Conservation (phyloP, 2,113 vertebrate species). For the Nanger granti region DNA sequence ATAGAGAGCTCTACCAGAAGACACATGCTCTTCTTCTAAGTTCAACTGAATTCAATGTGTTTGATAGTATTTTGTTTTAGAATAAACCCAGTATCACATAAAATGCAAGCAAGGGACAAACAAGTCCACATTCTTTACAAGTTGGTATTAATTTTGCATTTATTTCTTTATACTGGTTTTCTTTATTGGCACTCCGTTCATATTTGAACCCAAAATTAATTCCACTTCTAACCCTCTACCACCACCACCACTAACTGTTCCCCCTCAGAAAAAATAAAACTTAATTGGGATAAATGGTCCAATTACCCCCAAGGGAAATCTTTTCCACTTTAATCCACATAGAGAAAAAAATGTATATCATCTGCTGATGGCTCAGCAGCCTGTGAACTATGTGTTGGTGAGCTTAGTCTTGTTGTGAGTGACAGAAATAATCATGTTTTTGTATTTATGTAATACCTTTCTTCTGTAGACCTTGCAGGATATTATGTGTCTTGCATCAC, state of each 20-base stretch:
- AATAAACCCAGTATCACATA: background rate
- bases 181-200: background rate
- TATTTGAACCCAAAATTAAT: constrained; percentile 29
- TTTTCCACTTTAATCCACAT: constrained; percentile 5
- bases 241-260: background rate
- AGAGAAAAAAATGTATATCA: constrained; percentile 2
- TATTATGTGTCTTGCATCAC: constrained; percentile 5
- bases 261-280: background rate
- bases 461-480: background rate
- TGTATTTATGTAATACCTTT: constrained; percentile 30
- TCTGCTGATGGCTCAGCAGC: background rate
- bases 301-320: constrained; percentile 30
- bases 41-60: background rate
- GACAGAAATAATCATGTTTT: constrained; percentile 42
- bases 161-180: background rate
- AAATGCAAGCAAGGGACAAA: background rate
- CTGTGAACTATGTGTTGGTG: constrained; percentile 4
- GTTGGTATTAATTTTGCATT: background rate
- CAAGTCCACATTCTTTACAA: background rate
- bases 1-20: background rate
- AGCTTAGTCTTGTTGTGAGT: background rate
- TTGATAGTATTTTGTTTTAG: background rate
- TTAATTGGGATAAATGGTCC: constrained; percentile 12
- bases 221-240: background rate
- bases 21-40: background rate